Percentiles rank a stretch among this genome's conserved stretches.
Evolutionary conservation across 1,140 invertebrate genomes (phyloP).

Genomic region (Atta cephalotes): DNA sequence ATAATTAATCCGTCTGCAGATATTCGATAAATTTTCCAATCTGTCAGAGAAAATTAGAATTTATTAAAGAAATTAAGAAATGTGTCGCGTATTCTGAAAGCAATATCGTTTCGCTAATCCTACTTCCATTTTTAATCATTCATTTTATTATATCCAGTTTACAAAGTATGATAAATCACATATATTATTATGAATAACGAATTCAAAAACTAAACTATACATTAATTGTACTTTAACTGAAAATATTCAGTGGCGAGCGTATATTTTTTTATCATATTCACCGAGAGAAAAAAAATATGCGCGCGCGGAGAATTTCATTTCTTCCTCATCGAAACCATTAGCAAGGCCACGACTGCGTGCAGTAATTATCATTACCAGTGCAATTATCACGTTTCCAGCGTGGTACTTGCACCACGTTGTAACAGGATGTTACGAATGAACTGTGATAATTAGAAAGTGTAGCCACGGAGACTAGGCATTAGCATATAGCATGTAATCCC

Average conservation of each 20-base stretch:
- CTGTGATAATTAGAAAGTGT: slow-evolving; percentile 72
- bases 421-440: slow-evolving; percentile 66
- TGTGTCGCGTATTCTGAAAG: slow-evolving; percentile 4
- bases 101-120: slow-evolving; percentile 3
- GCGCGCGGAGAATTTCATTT: neutral
- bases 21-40: slow-evolving; percentile 23
- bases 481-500: neutral
- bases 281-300: neutral
- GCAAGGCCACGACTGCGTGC: neutral
- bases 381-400: slow-evolving; percentile 60
- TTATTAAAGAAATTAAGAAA: slow-evolving; percentile 24
- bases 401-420: neutral
- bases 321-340: slow-evolving; percentile 32
- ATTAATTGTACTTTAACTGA: neutral
- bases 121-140: neutral
- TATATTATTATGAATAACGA: neutral
- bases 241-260: neutral
- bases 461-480: neutral
- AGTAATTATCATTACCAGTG: slow-evolving; percentile 67
- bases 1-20: slow-evolving; percentile 30
- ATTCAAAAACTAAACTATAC: neutral
- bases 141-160: neutral
- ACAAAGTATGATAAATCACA: neutral
- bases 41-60: neutral
- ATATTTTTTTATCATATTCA: neutral